Evolutionary conservation across 2,888 invertebrate species (phyloP).

Genomic region (Odontothrips loti): DNA sequence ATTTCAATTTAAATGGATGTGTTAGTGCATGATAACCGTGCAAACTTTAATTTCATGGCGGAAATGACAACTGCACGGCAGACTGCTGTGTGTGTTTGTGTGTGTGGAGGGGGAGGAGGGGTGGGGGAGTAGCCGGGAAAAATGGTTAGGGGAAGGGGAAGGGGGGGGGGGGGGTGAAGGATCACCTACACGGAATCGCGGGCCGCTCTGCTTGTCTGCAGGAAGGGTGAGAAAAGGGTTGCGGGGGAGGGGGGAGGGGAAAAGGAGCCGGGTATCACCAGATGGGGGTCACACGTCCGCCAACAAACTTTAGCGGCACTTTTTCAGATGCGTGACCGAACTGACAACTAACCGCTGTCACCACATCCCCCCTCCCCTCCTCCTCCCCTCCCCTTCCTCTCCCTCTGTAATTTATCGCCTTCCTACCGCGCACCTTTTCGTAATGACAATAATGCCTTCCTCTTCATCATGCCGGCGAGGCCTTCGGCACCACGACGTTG

Average conservation of each 20-base stretch:
- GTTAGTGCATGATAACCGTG: no score
- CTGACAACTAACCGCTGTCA: background rate
- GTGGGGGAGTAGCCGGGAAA: constrained; percentile 44
- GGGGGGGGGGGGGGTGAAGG: constrained; percentile 38
- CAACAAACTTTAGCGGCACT: constrained; percentile 9
- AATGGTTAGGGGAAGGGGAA: constrained; percentile 44
- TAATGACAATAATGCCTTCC: no score
- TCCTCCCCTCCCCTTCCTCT: constrained; percentile 30
- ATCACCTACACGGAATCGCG: constrained; percentile 4
- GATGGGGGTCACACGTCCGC: background rate
- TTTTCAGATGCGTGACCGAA: constrained; percentile 28
- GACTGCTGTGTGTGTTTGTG: constrained; percentile 34
- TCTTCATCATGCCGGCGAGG: no score
- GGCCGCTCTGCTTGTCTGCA: no score
- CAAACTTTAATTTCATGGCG: background rate
- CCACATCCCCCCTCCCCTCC: constrained; percentile 29
- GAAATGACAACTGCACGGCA: constrained; percentile 28
- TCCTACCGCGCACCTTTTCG: no score
- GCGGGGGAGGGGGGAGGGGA: no score
- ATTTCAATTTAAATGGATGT: no score
- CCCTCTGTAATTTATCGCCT: no score
- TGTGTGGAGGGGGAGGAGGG: constrained; percentile 42
- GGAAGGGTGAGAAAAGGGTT: no score
- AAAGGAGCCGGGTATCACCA: background rate
- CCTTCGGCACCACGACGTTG: no score